Conservation (phyloP, 2,888 invertebrate genomes). For the Ectemnius continuus region DNA sequence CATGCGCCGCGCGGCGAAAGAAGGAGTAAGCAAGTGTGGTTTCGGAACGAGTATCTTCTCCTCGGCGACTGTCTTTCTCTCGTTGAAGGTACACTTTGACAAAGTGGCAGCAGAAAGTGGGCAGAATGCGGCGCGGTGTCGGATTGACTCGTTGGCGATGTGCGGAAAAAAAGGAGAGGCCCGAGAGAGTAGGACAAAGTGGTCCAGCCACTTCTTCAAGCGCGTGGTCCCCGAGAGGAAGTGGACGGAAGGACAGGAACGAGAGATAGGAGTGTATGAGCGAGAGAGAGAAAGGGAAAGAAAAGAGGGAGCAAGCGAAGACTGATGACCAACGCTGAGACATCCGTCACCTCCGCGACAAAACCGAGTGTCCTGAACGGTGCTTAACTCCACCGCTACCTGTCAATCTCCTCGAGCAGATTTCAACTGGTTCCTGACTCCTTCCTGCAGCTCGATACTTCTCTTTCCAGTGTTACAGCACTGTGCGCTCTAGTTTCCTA, state of each 20-base stretch:
- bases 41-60: conserved; percentile 20
- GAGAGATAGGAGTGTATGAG: too few species aligned
- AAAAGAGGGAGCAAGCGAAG: conserved; percentile 38
- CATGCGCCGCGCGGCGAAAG: conserved; percentile 7
- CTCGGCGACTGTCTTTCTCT: background rate
- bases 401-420: conserved; percentile 52
- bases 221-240: conserved; percentile 39
- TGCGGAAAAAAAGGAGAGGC: conserved; percentile 46
- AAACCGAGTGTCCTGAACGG: conserved; percentile 65
- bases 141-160: conserved; percentile 70
- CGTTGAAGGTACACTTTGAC: conserved; percentile 48
- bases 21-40: conserved; percentile 12
- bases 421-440: conserved; percentile 4
- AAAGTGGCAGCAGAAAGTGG: conserved; percentile 59
- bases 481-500: too few species aligned
- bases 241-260: conserved; percentile 17
- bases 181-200: conserved; percentile 71
- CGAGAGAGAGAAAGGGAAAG: conserved; percentile 15
- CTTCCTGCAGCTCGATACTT: background rate
- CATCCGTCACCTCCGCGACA: conserved; percentile 70
- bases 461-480: too few species aligned
- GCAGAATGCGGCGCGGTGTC: conserved; percentile 64
- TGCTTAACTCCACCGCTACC: conserved; percentile 44
- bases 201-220: conserved; percentile 73
- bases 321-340: conserved; percentile 57